Evolutionary conservation across 2,888 invertebrate genomes (phyloP).

Genomic region (Oxytorus armatus): DNA sequence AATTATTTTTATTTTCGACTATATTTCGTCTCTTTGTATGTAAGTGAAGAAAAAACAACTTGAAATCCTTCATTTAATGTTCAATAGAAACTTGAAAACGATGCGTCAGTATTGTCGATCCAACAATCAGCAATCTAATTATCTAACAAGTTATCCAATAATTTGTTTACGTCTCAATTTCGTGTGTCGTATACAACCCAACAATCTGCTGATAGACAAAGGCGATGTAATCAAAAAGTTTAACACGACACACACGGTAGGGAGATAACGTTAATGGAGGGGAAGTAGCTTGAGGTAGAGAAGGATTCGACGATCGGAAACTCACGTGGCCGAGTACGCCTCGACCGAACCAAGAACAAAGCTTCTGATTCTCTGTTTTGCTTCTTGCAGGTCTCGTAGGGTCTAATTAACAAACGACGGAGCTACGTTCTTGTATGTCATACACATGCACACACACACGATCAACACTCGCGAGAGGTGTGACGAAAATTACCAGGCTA

Average conservation of each 20-base stretch:
- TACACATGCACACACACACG: neutral
- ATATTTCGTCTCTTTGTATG: too few relatives aligned
- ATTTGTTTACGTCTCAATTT: too few relatives aligned
- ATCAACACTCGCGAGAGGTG: slow-evolving; percentile 7
- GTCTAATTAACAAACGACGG: slow-evolving; percentile 51
- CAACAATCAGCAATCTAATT: too few relatives aligned
- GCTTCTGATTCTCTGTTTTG: slow-evolving; percentile 41
- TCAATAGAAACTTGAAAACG: too few relatives aligned
- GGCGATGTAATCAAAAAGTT: slow-evolving; percentile 1
- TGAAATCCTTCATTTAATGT: too few relatives aligned
- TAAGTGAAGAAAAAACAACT: too few relatives aligned
- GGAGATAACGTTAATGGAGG: slow-evolving; percentile 25
- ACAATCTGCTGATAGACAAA: neutral
- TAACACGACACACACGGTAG: neutral
- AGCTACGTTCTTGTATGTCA: slow-evolving; percentile 4
- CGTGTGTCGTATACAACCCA: too few relatives aligned
- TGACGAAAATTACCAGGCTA: slow-evolving; percentile 25
- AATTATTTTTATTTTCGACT: too few relatives aligned
- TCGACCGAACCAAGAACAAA: slow-evolving; percentile 27
- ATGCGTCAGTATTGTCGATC: too few relatives aligned
- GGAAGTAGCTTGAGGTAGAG: slow-evolving; percentile 13
- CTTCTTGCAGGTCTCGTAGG: slow-evolving; percentile 45
- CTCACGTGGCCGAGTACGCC: slow-evolving; percentile 7
- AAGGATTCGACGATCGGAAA: slow-evolving; percentile 36
- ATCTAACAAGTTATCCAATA: too few relatives aligned